Evolutionary conservation across 2,888 invertebrate species (phyloP).

Genomic region (Eudasyphora cyanicolor): DNA sequence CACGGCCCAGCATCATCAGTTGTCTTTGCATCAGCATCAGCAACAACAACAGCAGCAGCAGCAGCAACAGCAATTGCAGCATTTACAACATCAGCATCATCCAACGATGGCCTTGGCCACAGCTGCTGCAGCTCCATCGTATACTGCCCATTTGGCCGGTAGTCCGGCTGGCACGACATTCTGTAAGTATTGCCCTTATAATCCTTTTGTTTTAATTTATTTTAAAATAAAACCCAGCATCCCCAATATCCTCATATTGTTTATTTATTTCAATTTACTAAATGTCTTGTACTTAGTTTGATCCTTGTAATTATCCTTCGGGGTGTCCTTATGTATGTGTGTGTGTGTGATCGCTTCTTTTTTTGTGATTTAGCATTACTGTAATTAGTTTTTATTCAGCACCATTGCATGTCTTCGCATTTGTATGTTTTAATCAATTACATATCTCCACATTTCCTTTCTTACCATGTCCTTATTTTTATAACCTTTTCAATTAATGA

Average conservation of each 20-base stretch:
- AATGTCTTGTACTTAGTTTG: constrained; percentile 29
- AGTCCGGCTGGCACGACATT: constrained; percentile 78
- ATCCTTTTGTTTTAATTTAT: constrained; percentile 4
- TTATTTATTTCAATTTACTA: constrained; percentile 23
- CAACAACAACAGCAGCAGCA: constrained; percentile 75
- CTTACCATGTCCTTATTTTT: background rate
- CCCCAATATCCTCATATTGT: too few species aligned
- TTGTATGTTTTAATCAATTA: constrained; percentile 19
- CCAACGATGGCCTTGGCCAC: constrained; percentile 81
- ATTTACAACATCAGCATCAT: constrained; percentile 66
- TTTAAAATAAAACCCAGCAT: too few species aligned
- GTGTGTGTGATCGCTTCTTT: constrained; percentile 9
- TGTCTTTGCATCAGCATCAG: constrained; percentile 67
- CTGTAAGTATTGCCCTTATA: constrained; percentile 76
- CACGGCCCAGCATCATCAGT: constrained; percentile 79
- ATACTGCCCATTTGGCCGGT: constrained; percentile 68
- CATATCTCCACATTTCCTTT: background rate
- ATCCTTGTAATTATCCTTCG: background rate
- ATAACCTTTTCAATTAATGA: constrained; percentile 3
- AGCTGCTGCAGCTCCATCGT: constrained; percentile 68
- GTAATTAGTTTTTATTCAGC: constrained; percentile 24
- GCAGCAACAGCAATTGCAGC: constrained; percentile 67
- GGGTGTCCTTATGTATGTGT: background rate
- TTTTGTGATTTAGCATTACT: constrained; percentile 5
- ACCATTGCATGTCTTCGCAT: constrained; percentile 31